Conservation (phyloP, 2,113 vertebrate species). For the Prunella fulvescens region DNA sequence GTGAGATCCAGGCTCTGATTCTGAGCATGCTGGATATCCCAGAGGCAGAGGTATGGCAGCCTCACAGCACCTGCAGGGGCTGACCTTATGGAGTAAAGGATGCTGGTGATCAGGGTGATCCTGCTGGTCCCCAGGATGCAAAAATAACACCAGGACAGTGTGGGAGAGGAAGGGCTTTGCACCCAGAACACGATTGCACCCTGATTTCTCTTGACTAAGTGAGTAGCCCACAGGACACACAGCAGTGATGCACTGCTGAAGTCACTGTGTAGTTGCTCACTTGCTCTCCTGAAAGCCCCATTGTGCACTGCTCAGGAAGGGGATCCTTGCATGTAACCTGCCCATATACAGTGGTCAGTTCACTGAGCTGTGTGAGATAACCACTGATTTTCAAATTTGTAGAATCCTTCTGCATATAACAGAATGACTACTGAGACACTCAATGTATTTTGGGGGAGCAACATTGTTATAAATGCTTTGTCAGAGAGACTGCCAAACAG, state of each 20-base stretch:
- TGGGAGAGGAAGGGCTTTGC: neutral
- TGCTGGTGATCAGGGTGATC: neutral
- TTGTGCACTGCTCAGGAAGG: neutral
- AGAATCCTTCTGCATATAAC: neutral
- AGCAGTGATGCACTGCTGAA: neutral
- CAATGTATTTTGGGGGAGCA: neutral
- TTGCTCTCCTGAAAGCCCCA: neutral
- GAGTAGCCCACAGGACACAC: neutral
- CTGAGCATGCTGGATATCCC: neutral
- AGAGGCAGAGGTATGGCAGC: neutral
- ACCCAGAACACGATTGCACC: neutral
- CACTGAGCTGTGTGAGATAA: neutral
- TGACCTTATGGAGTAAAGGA: neutral
- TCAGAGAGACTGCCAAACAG: neutral
- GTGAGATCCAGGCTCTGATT: neutral
- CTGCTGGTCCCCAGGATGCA: neutral
- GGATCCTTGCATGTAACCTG: neutral
- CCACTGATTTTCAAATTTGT: neutral
- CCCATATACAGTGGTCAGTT: neutral
- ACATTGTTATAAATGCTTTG: neutral
- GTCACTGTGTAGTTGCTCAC: neutral
- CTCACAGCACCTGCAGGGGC: accelerated
- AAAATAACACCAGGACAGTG: neutral
- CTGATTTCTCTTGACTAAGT: neutral
- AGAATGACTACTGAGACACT: neutral